Evolutionary conservation across 1,140 invertebrate genomes (phyloP).

Genomic region (Magallana gigas): DNA sequence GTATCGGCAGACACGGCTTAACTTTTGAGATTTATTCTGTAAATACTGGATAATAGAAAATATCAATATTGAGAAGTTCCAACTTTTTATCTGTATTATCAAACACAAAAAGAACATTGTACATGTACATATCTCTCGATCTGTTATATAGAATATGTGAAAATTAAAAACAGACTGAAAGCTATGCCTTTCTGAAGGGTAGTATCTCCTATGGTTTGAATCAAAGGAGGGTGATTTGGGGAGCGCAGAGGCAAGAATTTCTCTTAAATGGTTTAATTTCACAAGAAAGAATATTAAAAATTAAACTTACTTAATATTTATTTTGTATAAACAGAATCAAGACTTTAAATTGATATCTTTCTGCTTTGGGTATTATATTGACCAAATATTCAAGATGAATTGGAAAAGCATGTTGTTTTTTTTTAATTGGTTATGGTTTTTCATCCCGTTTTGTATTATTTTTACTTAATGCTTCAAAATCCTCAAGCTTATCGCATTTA

Average conservation of each 20-base stretch:
- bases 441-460: background rate
- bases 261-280: too few species aligned
- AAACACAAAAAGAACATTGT: background rate
- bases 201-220: slow-evolving; percentile 13
- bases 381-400: too few species aligned
- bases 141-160: background rate
- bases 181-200: slow-evolving; percentile 11
- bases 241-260: background rate
- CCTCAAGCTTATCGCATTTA: background rate
- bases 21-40: background rate
- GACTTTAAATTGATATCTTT: too few species aligned
- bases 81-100: background rate
- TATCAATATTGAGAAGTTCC: background rate
- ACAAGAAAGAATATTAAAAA: too few species aligned
- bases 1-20: background rate
- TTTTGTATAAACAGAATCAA: too few species aligned
- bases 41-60: slow-evolving; percentile 1
- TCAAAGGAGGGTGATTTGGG: background rate
- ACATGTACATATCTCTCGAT: background rate
- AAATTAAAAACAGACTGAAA: background rate
- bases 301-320: too few species aligned
- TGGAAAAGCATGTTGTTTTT: background rate
- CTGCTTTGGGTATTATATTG: too few species aligned
- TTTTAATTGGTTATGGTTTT: background rate
- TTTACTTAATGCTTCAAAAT: background rate